Evolutionary conservation across 2,888 invertebrate species (phyloP).

Genomic region (Zygaena filipendulae): DNA sequence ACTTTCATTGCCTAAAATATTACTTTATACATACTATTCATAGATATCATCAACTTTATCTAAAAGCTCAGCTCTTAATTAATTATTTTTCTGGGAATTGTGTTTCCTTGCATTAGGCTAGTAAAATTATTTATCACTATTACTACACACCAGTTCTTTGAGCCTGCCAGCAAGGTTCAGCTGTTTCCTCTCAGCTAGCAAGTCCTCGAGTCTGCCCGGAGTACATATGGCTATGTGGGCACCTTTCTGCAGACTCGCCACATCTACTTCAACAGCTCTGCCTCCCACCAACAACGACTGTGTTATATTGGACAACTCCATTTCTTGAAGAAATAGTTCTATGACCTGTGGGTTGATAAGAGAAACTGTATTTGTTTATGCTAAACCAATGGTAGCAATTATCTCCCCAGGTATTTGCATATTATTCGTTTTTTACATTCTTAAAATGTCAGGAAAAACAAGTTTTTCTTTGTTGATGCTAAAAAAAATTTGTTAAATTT

Average conservation of each 20-base stretch:
- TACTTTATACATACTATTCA: too few relatives aligned
- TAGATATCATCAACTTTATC: too few relatives aligned
- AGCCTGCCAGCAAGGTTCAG: constrained; percentile 77
- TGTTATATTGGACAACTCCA: constrained; percentile 53
- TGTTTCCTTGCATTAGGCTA: too few relatives aligned
- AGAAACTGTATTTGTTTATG: too few relatives aligned
- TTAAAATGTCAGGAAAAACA: constrained; percentile 4
- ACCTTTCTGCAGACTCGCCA: constrained; percentile 74
- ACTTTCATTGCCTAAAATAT: too few relatives aligned
- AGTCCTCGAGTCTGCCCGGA: constrained; percentile 92
- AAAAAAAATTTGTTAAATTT: too few relatives aligned
- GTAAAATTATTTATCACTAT: too few relatives aligned
- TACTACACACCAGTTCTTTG: constrained; percentile 77
- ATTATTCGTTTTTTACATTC: constrained; percentile 3
- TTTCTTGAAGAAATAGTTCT: constrained; percentile 55
- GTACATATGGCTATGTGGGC: constrained; percentile 93
- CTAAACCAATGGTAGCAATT: constrained; percentile 55
- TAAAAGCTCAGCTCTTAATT: too few relatives aligned
- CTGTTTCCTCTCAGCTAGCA: constrained; percentile 77
- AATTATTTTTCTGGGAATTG: too few relatives aligned
- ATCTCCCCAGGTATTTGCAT: constrained; percentile 44
- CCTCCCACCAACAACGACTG: constrained; percentile 85
- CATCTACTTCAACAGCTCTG: constrained; percentile 79
- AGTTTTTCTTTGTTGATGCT: constrained; percentile 10
- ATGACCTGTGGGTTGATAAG: too few relatives aligned